Conservation (phyloP, 2,113 vertebrate species). For the Riparia riparia region DNA sequence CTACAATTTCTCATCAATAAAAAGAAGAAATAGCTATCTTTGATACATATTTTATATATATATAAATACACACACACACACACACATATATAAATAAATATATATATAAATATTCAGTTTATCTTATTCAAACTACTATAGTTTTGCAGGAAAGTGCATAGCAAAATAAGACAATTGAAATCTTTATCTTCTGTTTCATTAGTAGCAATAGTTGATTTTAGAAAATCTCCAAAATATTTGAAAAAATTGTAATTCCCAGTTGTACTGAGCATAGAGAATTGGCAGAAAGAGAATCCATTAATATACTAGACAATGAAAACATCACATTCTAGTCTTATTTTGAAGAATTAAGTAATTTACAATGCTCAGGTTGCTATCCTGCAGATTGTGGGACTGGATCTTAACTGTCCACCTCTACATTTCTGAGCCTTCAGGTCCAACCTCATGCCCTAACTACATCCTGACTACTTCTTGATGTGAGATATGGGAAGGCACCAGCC, state of each 20-base stretch:
- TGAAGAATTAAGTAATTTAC: neutral
- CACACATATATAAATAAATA: too few species aligned
- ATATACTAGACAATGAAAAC: neutral
- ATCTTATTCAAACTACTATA: neutral
- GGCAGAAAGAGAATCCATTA: neutral
- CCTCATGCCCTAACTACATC: neutral
- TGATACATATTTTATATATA: neutral
- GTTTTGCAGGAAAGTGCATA: neutral
- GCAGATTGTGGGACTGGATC: neutral
- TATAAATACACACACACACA: neutral
- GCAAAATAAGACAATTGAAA: neutral
- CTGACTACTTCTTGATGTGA: neutral
- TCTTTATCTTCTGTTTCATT: neutral
- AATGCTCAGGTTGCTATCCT: neutral
- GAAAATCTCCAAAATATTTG: neutral
- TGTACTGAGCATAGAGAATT: neutral
- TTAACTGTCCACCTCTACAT: accelerated
- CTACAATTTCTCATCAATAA: neutral
- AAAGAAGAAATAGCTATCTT: neutral
- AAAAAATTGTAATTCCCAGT: neutral
- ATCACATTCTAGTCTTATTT: neutral
- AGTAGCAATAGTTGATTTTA: neutral
- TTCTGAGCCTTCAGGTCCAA: neutral
- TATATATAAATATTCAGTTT: neutral
- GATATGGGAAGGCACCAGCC: neutral